Evolutionary conservation across 2,113 vertebrate species (phyloP).

Genomic region (Pollachius pollachius): DNA sequence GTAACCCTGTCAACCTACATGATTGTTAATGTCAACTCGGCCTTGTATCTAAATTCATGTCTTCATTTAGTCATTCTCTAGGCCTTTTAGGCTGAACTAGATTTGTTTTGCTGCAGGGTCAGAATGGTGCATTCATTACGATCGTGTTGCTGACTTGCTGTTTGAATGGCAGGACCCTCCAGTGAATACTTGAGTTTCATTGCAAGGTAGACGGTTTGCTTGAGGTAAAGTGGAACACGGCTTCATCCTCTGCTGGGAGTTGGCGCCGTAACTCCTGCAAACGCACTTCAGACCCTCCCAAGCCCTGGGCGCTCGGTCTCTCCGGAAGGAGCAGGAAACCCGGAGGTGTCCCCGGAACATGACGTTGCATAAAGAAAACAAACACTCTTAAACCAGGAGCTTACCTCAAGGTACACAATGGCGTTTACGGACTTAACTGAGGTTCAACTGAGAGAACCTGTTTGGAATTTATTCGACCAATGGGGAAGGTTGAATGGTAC

Average conservation of each 20-base stretch:
- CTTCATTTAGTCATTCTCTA: not conserved
- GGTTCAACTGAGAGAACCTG: too few species aligned
- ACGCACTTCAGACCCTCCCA: too few species aligned
- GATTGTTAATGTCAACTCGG: not conserved
- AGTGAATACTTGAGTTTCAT: conserved; percentile 30
- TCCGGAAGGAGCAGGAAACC: too few species aligned
- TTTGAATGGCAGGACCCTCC: conserved; percentile 37
- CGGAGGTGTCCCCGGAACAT: too few species aligned
- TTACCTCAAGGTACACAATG: too few species aligned
- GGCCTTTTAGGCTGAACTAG: not conserved
- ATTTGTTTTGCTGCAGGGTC: conserved; percentile 8
- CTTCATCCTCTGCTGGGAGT: conserved; percentile 31
- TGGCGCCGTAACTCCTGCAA: not conserved
- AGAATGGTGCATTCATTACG: conserved; percentile 30
- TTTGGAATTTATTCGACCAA: too few species aligned
- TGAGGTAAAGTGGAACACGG: conserved; percentile 32
- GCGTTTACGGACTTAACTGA: too few species aligned
- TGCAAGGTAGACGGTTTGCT: conserved; percentile 40
- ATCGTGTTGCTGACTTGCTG: conserved; percentile 36
- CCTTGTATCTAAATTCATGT: not conserved
- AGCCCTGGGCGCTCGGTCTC: too few species aligned
- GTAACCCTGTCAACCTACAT: not conserved
- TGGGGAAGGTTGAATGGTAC: too few species aligned
- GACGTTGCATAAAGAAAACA: too few species aligned
- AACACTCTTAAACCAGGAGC: too few species aligned